Evolutionary conservation across 2,797 vertebrate genomes (phyloP).

Genomic region (Etheostoma perlongum): DNA sequence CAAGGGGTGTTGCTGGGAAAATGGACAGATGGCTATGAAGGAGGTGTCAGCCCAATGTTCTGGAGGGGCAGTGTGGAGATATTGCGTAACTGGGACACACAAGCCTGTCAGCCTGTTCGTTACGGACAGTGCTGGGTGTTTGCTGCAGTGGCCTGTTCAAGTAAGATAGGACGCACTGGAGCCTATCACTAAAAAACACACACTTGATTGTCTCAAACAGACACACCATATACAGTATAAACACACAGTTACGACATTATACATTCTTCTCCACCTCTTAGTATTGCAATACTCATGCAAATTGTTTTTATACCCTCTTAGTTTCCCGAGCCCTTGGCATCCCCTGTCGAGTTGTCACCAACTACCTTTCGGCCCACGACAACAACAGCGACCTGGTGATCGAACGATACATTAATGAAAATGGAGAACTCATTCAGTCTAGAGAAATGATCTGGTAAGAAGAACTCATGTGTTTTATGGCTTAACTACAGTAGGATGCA

Average conservation of each 20-base stretch:
- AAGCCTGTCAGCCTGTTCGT: slow-evolving; percentile 89
- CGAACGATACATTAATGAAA: slow-evolving; percentile 87
- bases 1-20: slow-evolving; percentile 89
- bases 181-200: slow-evolving; percentile 49
- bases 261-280: background rate
- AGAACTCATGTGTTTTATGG: too few species aligned
- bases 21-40: slow-evolving; percentile 86
- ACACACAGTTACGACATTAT: background rate
- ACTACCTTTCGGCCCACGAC: slow-evolving; percentile 94
- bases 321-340: slow-evolving; percentile 93
- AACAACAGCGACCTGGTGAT: slow-evolving; percentile 92
- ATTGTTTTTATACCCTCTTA: slow-evolving; percentile 54
- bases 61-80: slow-evolving; percentile 96
- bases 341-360: slow-evolving; percentile 93
- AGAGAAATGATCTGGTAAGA: slow-evolving; percentile 90
- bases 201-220: slow-evolving; percentile 6
- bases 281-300: background rate
- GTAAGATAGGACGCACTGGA: slow-evolving; percentile 78
- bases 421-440: slow-evolving; percentile 69
- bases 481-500: background rate
- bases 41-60: slow-evolving; percentile 90
- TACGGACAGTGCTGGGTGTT: slow-evolving; percentile 99
- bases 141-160: slow-evolving; percentile 93
- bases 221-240: background rate
- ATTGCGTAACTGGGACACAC: slow-evolving; percentile 87